Conservation (phyloP, 2,797 vertebrate genomes). For the Phoebastria nigripes region DNA sequence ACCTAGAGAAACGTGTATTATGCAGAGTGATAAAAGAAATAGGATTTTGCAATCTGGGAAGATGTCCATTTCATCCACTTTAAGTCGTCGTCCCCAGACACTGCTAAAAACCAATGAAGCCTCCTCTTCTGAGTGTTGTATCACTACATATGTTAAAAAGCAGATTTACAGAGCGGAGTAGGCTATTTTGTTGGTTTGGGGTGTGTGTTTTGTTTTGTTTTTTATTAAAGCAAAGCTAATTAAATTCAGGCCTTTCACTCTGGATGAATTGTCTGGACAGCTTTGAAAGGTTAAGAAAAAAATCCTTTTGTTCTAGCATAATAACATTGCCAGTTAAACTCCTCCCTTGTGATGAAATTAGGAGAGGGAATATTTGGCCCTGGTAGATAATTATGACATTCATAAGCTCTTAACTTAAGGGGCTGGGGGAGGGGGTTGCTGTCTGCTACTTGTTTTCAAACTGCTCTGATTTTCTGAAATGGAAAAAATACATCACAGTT, state of each 20-base stretch:
- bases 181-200: neutral
- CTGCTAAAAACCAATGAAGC: neutral
- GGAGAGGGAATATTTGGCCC: slow-evolving; percentile 38
- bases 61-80: neutral
- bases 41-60: neutral
- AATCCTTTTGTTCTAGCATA: neutral
- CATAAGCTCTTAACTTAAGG: slow-evolving; percentile 36
- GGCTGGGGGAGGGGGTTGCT: neutral
- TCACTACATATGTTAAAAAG: neutral
- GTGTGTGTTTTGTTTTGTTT: neutral
- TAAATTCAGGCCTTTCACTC: neutral
- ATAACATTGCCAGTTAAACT: neutral
- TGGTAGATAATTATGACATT: slow-evolving; percentile 63
- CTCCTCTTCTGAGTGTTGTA: neutral
- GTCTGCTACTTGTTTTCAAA: slow-evolving; percentile 48
- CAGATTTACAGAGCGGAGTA: neutral
- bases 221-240: neutral
- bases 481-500: slow-evolving; percentile 52
- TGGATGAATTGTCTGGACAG: neutral
- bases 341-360: slow-evolving; percentile 43
- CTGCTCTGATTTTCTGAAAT: slow-evolving; percentile 59
- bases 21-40: neutral
- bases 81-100: neutral
- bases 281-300: slow-evolving; percentile 26
- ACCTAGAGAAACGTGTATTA: neutral